phyloP scores from a whole-genome alignment of 2,113 vertebrate genomes.

The Actenoides lindsayi region DNA sequence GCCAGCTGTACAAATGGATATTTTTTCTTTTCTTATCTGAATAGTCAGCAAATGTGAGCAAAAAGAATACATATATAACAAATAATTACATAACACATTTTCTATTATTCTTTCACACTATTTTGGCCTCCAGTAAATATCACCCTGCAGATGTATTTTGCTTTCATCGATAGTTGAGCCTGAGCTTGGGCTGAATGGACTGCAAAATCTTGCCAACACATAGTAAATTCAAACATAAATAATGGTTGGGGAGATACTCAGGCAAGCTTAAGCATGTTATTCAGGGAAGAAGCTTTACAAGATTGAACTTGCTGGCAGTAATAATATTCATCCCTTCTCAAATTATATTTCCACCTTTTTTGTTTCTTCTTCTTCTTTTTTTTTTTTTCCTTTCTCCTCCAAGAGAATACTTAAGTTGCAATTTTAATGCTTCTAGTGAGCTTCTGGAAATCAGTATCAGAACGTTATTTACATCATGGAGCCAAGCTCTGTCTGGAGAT shows the following conservation, averaged over 20 bases:
- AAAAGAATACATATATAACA: background rate
- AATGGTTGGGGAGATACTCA: background rate
- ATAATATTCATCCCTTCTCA: background rate
- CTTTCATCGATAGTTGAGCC: background rate
- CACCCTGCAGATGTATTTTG: background rate
- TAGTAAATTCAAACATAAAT: slow-evolving; percentile 52
- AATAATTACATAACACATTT: background rate
- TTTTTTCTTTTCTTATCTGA: background rate
- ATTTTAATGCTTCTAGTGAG: slow-evolving; percentile 35
- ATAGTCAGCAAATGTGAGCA: background rate
- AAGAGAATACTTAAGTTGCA: background rate
- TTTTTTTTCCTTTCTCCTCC: no score
- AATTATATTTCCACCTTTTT: background rate
- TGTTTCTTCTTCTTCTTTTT: background rate
- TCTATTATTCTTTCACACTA: background rate
- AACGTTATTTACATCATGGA: slow-evolving; percentile 54
- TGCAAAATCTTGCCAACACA: background rate
- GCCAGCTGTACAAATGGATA: background rate
- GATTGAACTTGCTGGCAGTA: background rate
- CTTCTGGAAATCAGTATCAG: slow-evolving; percentile 55
- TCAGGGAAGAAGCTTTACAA: slow-evolving; percentile 18
- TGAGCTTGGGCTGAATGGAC: background rate
- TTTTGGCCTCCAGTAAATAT: background rate
- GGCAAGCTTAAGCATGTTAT: slow-evolving; percentile 34
- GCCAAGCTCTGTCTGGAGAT: slow-evolving; percentile 45